These are phyloP conservation scores for Strix uralensis DNA, from an alignment of 2,113 vertebrate genomes.

Conservation along the genomic window DNA sequence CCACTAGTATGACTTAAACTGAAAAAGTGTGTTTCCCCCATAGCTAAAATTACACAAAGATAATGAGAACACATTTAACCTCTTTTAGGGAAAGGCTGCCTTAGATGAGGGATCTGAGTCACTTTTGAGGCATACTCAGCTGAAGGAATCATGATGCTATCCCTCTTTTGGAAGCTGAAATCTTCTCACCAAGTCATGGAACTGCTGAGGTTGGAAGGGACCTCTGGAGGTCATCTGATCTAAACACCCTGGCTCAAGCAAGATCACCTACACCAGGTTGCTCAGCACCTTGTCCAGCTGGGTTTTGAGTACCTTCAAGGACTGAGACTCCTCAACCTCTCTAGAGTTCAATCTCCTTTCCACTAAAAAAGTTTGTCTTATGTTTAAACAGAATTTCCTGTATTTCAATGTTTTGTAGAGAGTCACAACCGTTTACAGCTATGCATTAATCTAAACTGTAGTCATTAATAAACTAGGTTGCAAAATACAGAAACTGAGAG, in stretches of 20 bases:
- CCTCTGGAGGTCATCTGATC: neutral
- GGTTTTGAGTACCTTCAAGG: neutral
- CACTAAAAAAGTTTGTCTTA: neutral
- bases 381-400: too few species aligned
- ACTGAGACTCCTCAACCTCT: neutral
- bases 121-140: neutral
- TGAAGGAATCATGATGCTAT: neutral
- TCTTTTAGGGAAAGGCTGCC: neutral
- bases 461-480: neutral
- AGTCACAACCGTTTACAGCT: neutral
- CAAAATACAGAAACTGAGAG: neutral
- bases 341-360: neutral
- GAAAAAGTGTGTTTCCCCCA: neutral
- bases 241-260: neutral
- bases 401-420: neutral
- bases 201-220: neutral
- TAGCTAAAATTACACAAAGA: neutral
- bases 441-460: neutral
- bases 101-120: neutral
- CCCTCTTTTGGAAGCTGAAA: neutral
- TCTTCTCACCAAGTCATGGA: accelerated
- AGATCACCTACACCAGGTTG: neutral
- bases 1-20: neutral
- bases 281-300: neutral
- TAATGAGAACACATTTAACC: neutral